Conservation (phyloP, 2,888 invertebrate genomes). For the Orchesella flavescens region DNA sequence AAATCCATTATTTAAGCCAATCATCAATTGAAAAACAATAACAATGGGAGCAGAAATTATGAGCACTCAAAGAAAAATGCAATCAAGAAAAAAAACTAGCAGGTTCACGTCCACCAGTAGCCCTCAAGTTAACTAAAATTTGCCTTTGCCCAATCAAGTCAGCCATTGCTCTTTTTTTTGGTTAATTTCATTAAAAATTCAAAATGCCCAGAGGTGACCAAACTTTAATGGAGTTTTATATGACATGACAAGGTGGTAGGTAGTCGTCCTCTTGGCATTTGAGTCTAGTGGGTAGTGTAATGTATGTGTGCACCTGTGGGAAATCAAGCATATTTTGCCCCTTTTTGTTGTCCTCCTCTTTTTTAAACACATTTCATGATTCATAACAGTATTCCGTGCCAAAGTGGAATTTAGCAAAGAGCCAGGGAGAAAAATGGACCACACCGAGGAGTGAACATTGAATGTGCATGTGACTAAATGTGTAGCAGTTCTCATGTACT, state of each 20-base stretch:
- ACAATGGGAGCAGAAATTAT: no score
- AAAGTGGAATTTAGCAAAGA: slow-evolving; percentile 20
- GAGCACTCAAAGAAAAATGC: no score
- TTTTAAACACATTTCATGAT: background rate
- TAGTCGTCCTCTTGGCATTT: background rate
- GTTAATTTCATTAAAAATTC: slow-evolving; percentile 16
- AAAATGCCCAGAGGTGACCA: slow-evolving; percentile 9
- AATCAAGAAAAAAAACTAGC: no score
- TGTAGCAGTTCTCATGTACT: background rate
- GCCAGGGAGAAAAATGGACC: background rate
- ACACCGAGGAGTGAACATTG: background rate
- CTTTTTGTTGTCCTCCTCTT: background rate
- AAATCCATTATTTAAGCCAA: no score
- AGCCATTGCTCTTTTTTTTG: background rate
- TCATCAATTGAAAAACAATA: no score
- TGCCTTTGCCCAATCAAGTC: no score
- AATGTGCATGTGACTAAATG: slow-evolving; percentile 10
- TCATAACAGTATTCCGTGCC: slow-evolving; percentile 23
- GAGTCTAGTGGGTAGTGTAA: no score
- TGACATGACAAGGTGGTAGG: slow-evolving; percentile 22
- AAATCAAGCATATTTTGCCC: slow-evolving; percentile 18
- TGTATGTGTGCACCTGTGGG: slow-evolving; percentile 3
- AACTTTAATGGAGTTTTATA: background rate
- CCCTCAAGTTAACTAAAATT: no score
- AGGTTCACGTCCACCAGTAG: no score